These are phyloP conservation scores for Hoplostethus atlanticus DNA, from an alignment of 2,797 vertebrate genomes.

Conservation along the genomic window DNA sequence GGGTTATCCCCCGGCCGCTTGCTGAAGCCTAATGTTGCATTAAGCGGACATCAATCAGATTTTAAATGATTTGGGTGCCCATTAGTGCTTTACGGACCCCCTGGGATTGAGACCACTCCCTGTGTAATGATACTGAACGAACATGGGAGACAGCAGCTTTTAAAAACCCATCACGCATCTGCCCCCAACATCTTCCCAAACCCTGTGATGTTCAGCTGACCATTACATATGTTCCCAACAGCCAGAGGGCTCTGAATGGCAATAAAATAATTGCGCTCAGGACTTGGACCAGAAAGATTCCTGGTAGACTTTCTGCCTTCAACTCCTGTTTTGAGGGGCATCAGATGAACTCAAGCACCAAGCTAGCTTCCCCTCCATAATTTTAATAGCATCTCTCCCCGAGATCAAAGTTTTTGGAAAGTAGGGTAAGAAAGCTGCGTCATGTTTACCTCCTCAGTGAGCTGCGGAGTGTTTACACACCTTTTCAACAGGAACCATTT, in stretches of 20 bases:
- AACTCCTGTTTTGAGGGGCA: slow-evolving; percentile 44
- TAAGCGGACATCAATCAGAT: slow-evolving; percentile 68
- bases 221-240: slow-evolving; percentile 21
- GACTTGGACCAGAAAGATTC: slow-evolving; percentile 6
- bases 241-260: slow-evolving; percentile 27
- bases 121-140: slow-evolving; percentile 59
- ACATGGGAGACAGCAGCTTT: slow-evolving; percentile 45
- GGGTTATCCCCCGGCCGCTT: slow-evolving; percentile 45
- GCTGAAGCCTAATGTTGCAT: slow-evolving; percentile 67
- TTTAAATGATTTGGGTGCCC: slow-evolving; percentile 54
- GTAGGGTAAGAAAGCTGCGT: slow-evolving; percentile 66
- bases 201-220: slow-evolving; percentile 46
- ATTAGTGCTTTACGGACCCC: slow-evolving; percentile 50
- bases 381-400: slow-evolving; percentile 64
- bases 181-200: slow-evolving; percentile 30
- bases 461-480: slow-evolving; percentile 70
- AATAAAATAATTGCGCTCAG: slow-evolving; percentile 12
- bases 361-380: slow-evolving; percentile 36
- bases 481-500: slow-evolving; percentile 69
- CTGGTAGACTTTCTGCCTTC: slow-evolving; percentile 20
- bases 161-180: slow-evolving; percentile 63
- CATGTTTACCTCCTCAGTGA: slow-evolving; percentile 71
- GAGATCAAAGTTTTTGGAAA: slow-evolving; percentile 79
- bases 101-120: slow-evolving; percentile 29
- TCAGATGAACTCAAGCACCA: slow-evolving; percentile 41